Conservation (phyloP, 2,113 vertebrate species). For the Odontesthes bonariensis region DNA sequence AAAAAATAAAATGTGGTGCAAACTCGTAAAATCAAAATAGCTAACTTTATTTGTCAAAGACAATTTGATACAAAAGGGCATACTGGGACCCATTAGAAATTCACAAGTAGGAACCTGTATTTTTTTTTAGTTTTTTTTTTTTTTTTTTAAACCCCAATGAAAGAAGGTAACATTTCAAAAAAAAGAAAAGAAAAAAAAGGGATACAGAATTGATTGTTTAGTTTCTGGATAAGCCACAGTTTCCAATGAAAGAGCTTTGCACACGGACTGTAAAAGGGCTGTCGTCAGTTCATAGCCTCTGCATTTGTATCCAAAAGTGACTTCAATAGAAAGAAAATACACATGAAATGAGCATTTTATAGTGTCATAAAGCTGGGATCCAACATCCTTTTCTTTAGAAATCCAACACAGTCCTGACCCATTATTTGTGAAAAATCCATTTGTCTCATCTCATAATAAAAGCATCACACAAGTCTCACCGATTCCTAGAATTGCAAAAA, state of each 20-base stretch:
- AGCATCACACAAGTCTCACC: not conserved
- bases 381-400: not conserved
- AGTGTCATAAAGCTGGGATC: conserved; percentile 13
- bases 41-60: conserved; percentile 60
- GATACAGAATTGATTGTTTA: conserved; percentile 16
- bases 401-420: not conserved
- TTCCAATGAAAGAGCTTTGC: conserved; percentile 50
- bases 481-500: conserved; percentile 2
- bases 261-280: not conserved
- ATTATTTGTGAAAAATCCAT: not conserved
- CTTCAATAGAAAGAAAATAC: conserved; percentile 1
- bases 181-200: conserved; percentile 19
- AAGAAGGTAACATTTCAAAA: conserved; percentile 3
- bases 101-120: conserved; percentile 55
- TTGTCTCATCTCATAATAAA: not conserved
- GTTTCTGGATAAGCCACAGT: conserved; percentile 18
- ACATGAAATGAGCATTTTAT: not conserved
- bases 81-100: conserved; percentile 30
- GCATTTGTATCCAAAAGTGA: conserved; percentile 12
- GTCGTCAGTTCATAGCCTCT: not conserved
- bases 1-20: not conserved
- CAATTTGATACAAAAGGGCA: conserved; percentile 65
- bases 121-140: conserved; percentile 5
- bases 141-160: not conserved
- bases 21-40: conserved; percentile 52